Conservation (phyloP, 2,797 vertebrate species). For the Arctocebus calabarensis region DNA sequence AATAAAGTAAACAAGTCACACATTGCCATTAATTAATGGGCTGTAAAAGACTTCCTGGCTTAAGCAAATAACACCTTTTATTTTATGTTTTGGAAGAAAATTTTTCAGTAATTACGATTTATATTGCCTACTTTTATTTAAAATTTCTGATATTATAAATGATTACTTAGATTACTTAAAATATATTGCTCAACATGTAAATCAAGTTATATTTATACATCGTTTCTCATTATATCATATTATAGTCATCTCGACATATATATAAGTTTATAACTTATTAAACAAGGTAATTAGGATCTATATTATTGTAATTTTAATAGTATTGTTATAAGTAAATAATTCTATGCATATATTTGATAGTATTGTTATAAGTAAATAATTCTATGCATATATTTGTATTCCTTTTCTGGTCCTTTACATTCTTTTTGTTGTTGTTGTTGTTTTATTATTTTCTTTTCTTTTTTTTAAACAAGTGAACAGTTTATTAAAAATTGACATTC, state of each 20-base stretch:
- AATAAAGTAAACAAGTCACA: constrained; percentile 77
- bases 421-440: neutral
- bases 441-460: too few relatives aligned
- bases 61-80: constrained; percentile 62
- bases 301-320: neutral
- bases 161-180: constrained; percentile 5
- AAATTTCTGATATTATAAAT: neutral
- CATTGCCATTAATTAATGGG: constrained; percentile 75
- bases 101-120: constrained; percentile 65
- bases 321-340: neutral
- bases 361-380: neutral
- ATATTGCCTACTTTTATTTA: neutral
- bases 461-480: too few relatives aligned
- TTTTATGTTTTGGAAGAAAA: constrained; percentile 55
- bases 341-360: neutral
- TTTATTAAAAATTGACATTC: too few relatives aligned
- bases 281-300: neutral
- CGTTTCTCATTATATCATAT: neutral
- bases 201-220: constrained; percentile 9
- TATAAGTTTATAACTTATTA: neutral
- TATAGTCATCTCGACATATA: neutral
- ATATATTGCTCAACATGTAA: neutral
- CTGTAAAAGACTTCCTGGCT: constrained; percentile 68
- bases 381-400: neutral
- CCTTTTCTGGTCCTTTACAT: neutral